Conservation (phyloP, 37 sponge, comb jelly and placozoan species). For the Petrosia ficiformis region DNA sequence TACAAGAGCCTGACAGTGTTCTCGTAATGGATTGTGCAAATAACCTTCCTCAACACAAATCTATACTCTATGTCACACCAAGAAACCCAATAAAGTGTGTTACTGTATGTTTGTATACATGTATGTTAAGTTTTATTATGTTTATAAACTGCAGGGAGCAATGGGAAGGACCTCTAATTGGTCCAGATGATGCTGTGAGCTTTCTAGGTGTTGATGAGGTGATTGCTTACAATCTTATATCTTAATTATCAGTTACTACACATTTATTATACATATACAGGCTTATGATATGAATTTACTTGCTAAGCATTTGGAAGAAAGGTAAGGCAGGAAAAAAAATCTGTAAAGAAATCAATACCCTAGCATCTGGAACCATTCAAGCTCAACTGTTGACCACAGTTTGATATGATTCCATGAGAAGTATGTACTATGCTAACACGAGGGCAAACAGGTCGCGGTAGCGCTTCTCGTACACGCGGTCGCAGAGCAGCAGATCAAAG, state of each 20-base stretch:
- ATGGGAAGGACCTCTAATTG: conserved; percentile 78
- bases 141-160: conserved; percentile 70
- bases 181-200: conserved; percentile 58
- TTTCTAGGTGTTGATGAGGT: conserved; percentile 81
- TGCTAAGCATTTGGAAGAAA: conserved; percentile 38
- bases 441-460: too few species aligned
- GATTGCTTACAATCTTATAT: not conserved
- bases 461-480: too few species aligned
- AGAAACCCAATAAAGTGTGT: conserved; percentile 50
- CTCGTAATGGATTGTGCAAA: conserved; percentile 63
- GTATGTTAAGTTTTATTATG: too few species aligned
- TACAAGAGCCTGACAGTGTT: conserved; percentile 71
- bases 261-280: conserved; percentile 20
- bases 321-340: conserved; percentile 22
- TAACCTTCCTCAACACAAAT: conserved; percentile 29
- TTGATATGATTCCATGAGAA: too few species aligned
- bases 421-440: too few species aligned
- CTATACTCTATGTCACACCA: conserved; percentile 62
- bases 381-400: too few species aligned
- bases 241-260: too few species aligned
- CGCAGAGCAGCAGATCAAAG: too few species aligned
- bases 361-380: not conserved
- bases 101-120: not conserved
- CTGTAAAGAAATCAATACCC: not conserved
- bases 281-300: conserved; percentile 47